Conservation (phyloP, 2,113 vertebrate species). For the Chlorocebus sabaeus region DNA sequence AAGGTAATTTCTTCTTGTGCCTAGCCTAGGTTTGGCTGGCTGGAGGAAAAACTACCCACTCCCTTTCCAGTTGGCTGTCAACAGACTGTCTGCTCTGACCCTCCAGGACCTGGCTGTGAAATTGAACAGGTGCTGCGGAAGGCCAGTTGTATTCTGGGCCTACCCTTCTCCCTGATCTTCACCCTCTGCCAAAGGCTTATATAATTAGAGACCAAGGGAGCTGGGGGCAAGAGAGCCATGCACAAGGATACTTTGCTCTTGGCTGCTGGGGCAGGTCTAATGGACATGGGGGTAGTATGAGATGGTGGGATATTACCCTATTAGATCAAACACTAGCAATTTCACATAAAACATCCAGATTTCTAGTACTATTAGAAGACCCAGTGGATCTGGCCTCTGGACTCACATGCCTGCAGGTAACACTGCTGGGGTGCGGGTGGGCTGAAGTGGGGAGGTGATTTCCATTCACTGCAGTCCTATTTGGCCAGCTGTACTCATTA, state of each 20-base stretch:
- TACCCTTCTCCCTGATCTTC: not conserved
- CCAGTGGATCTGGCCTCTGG: not conserved
- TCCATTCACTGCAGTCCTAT: not conserved
- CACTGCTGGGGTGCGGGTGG: not conserved
- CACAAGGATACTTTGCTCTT: not conserved
- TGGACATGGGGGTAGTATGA: too few species aligned
- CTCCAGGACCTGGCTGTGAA: not conserved
- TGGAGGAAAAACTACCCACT: not conserved
- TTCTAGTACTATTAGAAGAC: not conserved
- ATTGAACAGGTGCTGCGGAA: not conserved
- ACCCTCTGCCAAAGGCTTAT: not conserved
- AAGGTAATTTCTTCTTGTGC: not conserved
- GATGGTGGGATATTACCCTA: not conserved
- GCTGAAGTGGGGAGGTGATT: not conserved
- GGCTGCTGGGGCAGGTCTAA: not conserved
- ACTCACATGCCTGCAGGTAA: not conserved
- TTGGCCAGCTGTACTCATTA: not conserved
- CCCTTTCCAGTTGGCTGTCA: not conserved
- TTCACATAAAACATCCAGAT: not conserved
- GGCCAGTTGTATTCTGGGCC: not conserved
- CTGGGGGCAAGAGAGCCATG: not conserved
- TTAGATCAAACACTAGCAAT: not conserved
- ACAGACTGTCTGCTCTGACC: not conserved
- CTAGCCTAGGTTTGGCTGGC: not conserved
- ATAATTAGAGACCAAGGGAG: not conserved